Evolutionary conservation across 1,140 invertebrate species (phyloP).

Genomic region (Atta colombica): DNA sequence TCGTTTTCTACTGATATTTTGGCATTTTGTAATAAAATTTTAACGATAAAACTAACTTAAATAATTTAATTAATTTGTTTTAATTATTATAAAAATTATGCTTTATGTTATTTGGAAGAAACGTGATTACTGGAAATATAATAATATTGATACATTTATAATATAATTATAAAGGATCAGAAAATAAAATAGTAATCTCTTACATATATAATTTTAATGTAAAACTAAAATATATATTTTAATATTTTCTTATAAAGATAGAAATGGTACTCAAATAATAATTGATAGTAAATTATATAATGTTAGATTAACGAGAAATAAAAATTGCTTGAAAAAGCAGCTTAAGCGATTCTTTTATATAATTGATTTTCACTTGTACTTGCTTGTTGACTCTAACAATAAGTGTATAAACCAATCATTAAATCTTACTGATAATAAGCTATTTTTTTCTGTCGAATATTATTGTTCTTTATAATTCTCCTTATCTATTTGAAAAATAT

Average conservation of each 20-base stretch:
- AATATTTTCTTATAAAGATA: neutral
- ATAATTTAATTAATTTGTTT: neutral
- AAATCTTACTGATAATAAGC: too few relatives aligned
- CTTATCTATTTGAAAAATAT: neutral
- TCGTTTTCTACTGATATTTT: neutral
- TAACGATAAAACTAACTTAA: slow-evolving; percentile 46
- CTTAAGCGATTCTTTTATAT: too few relatives aligned
- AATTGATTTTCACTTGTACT: too few relatives aligned
- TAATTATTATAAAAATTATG: neutral
- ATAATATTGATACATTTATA: neutral
- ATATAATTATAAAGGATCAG: too few relatives aligned
- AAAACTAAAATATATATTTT: neutral
- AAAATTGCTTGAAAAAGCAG: too few relatives aligned
- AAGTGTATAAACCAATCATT: too few relatives aligned
- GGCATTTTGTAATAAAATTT: neutral
- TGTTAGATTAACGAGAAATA: too few relatives aligned
- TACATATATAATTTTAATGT: neutral
- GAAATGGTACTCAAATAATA: neutral
- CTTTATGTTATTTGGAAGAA: neutral
- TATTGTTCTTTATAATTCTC: too few relatives aligned
- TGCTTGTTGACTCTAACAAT: too few relatives aligned
- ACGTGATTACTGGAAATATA: neutral
- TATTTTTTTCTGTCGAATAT: too few relatives aligned
- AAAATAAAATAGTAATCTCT: neutral
- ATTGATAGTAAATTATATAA: too few relatives aligned